Evolutionary conservation across 2,113 vertebrate genomes (phyloP).

Genomic region (Eidolon helvum): DNA sequence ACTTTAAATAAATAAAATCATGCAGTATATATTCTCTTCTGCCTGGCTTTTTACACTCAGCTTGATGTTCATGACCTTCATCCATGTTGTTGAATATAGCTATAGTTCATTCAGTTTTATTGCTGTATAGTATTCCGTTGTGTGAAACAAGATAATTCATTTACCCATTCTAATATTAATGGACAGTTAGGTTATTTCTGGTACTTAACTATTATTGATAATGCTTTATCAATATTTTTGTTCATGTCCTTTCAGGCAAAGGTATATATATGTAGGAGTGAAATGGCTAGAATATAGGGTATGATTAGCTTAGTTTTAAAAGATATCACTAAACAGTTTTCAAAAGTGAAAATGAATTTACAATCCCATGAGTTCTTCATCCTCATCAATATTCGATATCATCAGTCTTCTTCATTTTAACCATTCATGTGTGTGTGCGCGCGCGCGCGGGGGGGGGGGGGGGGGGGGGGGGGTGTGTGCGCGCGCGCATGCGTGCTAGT

Average conservation of each 20-base stretch:
- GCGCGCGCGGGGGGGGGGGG: no score
- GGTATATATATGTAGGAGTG: not conserved
- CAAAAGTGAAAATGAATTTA: not conserved
- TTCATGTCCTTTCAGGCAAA: not conserved
- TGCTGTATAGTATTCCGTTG: not conserved
- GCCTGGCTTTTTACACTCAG: not conserved
- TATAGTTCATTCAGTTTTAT: not conserved
- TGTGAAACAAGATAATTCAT: not conserved
- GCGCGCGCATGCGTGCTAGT: accelerated
- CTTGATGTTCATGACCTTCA: not conserved
- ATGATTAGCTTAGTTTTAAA: not conserved
- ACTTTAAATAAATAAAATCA: not conserved
- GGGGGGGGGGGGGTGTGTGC: no score
- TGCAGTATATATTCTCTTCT: not conserved
- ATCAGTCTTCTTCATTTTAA: not conserved
- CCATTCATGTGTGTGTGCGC: not conserved
- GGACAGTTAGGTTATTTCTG: not conserved
- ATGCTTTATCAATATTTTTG: not conserved
- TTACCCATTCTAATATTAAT: not conserved
- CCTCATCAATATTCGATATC: not conserved
- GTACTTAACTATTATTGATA: not conserved
- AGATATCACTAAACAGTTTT: not conserved
- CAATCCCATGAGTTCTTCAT: not conserved
- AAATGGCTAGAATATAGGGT: not conserved
- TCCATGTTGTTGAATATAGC: not conserved